Conservation (phyloP, 2,113 vertebrate species). For the Callaeas wilsoni region DNA sequence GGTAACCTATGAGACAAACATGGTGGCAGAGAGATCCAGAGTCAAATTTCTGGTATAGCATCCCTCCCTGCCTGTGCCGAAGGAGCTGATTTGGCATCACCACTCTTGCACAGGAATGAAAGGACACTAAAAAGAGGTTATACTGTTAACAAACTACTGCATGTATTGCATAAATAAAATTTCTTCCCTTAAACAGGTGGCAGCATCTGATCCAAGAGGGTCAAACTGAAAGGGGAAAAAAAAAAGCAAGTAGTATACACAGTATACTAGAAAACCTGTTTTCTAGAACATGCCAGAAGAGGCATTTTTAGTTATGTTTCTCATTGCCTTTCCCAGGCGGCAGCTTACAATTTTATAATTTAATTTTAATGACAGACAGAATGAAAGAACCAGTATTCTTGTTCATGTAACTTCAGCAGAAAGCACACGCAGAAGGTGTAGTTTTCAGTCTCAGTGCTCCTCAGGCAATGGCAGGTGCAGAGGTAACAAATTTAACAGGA, state of each 20-base stretch:
- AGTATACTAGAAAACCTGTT: background rate
- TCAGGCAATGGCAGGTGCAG: background rate
- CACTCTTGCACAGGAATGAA: background rate
- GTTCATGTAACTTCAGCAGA: too few species aligned
- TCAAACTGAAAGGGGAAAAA: background rate
- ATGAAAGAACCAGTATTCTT: background rate
- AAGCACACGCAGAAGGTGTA: background rate
- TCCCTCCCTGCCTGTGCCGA: background rate
- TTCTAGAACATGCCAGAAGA: background rate
- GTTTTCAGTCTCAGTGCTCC: background rate
- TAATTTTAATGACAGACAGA: background rate
- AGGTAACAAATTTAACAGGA: background rate
- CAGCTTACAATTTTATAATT: background rate
- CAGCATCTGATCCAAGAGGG: background rate
- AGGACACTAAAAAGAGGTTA: background rate
- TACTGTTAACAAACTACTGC: background rate
- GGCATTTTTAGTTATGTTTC: background rate
- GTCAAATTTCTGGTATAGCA: background rate
- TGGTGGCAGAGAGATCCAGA: rapidly evolving
- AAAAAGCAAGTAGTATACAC: background rate
- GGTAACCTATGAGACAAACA: background rate
- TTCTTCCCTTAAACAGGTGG: background rate
- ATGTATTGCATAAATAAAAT: background rate
- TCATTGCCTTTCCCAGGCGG: background rate
- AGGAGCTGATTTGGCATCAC: background rate